phyloP scores from a whole-genome alignment of 2,888 invertebrate genomes.

The Eupeodes latifasciatus region DNA sequence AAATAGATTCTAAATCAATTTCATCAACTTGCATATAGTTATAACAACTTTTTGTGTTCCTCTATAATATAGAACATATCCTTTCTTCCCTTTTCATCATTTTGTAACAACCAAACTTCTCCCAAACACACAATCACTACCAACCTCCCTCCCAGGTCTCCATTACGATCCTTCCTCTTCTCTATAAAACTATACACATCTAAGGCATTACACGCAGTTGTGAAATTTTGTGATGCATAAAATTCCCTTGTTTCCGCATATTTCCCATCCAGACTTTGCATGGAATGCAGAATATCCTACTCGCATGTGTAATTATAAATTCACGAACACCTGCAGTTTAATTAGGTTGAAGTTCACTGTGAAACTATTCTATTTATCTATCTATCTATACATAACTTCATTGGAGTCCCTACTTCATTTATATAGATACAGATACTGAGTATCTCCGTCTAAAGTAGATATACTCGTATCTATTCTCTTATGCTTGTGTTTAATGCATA shows the following conservation, averaged over 20 bases:
- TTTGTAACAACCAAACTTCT: neutral
- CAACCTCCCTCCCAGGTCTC: neutral
- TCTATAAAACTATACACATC: neutral
- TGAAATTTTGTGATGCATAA: conserved; percentile 49
- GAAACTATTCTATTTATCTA: neutral
- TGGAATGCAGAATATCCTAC: conserved; percentile 25
- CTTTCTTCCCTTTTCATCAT: neutral
- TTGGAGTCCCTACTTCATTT: neutral
- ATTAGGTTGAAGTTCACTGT: conserved; percentile 60
- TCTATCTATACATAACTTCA: neutral
- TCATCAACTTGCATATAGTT: neutral
- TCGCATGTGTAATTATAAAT: conserved; percentile 66
- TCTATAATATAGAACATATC: neutral
- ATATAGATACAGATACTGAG: neutral
- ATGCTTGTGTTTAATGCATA: conserved; percentile 2
- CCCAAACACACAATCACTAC: too few relatives aligned
- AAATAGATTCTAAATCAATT: neutral
- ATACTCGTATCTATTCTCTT: neutral
- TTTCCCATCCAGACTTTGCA: conserved; percentile 28
- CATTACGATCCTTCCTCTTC: too few relatives aligned
- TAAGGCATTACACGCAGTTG: conserved; percentile 50
- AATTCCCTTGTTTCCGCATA: conserved; percentile 59
- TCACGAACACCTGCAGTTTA: conserved; percentile 70
- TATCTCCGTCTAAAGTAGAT: neutral
- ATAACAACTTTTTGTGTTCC: neutral